Evolutionary conservation across 2,888 invertebrate species (phyloP), one percentile per base, ranked within the genome.

Genomic region (Chrysolina americana): DNA sequence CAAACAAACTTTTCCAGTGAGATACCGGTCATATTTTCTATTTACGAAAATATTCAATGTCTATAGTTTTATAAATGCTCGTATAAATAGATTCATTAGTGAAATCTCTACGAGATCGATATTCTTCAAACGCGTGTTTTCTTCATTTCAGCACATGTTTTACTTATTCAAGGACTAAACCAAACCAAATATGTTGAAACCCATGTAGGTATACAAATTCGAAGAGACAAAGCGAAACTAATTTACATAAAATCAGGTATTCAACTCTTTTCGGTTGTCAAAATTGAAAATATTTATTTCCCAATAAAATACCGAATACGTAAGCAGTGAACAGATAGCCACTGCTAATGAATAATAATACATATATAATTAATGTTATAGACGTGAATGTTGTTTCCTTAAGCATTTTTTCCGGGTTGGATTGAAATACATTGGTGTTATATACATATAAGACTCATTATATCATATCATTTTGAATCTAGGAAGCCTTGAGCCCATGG

Each of bases 171-270:
- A 59, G 59, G 36, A 28, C 28, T 28, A 36, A 10, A 59, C 28
- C 9, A 36, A 59, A 59, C 68, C 48, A 66, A 66, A 50, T 17
- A 53, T 68, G 53, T 21, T 53, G 17, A 53, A 53, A 50, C 9
- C 13, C 19, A 19, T 36, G 17, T 41, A n/a, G n/a, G n/a, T n/a
- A 50, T 50, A 13, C 13, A 9, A 36, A 21, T 19, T 21, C 53
- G 65, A 71, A 64, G 50, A 44, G 65, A 65, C 62, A 50, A 65
- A 71, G 19, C 63, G 19, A 48, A 6, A 64, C 8, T 53, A 53
- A 71, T 64, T 65, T 50, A n/a, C 64, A 70, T 47, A 71, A 53
- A 65, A 71, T 65, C 41, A 44, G 10, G 50, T 65, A 71, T 71
- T 71, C 70, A 19, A 65, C 48, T 71, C 65, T 65, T 65, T 50